Conservation (phyloP, 1,140 invertebrate species). For the Colletes latitarsis region DNA sequence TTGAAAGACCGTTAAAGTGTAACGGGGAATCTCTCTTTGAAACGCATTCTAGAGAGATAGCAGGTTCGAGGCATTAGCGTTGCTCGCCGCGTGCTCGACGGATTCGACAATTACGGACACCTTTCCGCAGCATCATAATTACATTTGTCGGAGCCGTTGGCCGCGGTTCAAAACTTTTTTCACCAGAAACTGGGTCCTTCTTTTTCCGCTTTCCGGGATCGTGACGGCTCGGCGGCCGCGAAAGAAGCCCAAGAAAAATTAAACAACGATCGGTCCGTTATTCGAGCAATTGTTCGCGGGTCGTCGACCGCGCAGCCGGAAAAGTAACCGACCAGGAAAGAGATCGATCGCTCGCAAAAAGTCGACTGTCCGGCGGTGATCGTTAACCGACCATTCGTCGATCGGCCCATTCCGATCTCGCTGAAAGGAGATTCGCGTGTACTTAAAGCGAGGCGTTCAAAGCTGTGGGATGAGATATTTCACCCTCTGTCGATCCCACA, state of each 20-base stretch:
- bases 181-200: conserved; percentile 7
- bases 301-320: not conserved
- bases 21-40: no score
- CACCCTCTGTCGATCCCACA: no score
- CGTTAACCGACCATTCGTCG: not conserved
- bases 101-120: conserved; percentile 60
- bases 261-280: not conserved
- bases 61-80: conserved; percentile 26
- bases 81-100: conserved; percentile 22
- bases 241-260: conserved; percentile 2
- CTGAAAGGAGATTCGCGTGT: not conserved
- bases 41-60: not conserved
- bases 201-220: conserved; percentile 3
- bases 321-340: not conserved
- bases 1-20: no score
- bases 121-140: conserved; percentile 58
- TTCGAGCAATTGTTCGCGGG: not conserved
- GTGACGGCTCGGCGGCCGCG: not conserved
- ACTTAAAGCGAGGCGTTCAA: not conserved
- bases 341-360: not conserved
- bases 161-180: conserved; percentile 46
- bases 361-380: no score
- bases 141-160: conserved; percentile 46
- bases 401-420: not conserved
- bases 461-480: no score